A percentile compares a stretch with the other conserved stretches of the same genome.
These are phyloP conservation scores for Cardinalis cardinalis DNA, from an alignment of 2,113 vertebrate species.

Conservation along the genomic window DNA sequence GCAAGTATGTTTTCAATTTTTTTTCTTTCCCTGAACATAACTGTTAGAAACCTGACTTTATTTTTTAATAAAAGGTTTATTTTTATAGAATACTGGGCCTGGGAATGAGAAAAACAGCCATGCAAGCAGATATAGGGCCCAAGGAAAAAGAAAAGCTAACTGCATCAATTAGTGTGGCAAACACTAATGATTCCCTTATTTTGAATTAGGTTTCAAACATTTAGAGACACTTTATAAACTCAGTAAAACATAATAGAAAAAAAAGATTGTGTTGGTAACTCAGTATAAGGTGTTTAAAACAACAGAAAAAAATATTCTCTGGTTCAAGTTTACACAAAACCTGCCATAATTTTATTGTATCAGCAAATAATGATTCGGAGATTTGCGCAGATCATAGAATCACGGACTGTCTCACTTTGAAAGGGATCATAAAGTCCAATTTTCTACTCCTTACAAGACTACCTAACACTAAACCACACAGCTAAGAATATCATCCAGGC, in stretches of 20 bases:
- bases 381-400: not conserved
- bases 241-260: not conserved
- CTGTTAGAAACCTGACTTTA: not conserved
- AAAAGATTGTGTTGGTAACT: not conserved
- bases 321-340: not conserved
- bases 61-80: not conserved
- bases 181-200: not conserved
- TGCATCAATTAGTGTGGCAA: not conserved
- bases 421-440: not conserved
- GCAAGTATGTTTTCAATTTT: not conserved
- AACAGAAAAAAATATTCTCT: not conserved
- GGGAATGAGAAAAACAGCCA: not conserved
- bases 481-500: not conserved
- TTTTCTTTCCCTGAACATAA: not conserved
- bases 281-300: not conserved
- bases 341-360: not conserved
- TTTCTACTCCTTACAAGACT: not conserved
- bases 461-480: not conserved
- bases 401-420: not conserved
- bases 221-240: not conserved
- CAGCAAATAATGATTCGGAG: not conserved
- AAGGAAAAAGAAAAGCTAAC: not conserved
- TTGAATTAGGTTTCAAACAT: not conserved
- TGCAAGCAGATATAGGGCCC: not conserved
- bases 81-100: not conserved